These are phyloP conservation scores for Merluccius polli DNA, from an alignment of 2,797 vertebrate genomes.

Conservation along the genomic window DNA sequence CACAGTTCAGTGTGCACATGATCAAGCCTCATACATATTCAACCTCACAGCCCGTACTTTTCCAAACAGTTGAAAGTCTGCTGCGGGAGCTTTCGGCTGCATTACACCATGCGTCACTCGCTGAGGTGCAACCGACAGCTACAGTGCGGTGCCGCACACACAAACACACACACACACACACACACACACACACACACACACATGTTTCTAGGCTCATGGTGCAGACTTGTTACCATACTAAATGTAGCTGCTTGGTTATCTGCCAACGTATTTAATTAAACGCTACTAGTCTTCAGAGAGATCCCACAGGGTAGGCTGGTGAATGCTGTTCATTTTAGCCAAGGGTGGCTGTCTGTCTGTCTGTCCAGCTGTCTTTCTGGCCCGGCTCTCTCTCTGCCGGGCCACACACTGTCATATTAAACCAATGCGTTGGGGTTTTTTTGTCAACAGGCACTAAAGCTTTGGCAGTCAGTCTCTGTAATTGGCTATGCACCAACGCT, in stretches of 20 bases:
- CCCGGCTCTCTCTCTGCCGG: not conserved
- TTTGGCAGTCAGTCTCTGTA: slow-evolving; percentile 56
- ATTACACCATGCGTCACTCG: too few species aligned
- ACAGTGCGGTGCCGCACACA: not conserved
- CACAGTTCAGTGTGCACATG: slow-evolving; percentile 19
- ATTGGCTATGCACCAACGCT: slow-evolving; percentile 66
- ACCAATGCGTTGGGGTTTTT: slow-evolving; percentile 37
- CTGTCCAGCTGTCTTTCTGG: not conserved
- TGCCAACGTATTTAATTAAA: not conserved
- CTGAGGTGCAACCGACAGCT: too few species aligned
- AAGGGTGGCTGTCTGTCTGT: not conserved
- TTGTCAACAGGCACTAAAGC: slow-evolving; percentile 49
- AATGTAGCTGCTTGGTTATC: not conserved
- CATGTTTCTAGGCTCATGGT: too few species aligned
- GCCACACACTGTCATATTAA: not conserved
- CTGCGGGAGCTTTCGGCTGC: not conserved
- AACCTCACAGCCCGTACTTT: slow-evolving; percentile 24
- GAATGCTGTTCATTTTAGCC: not conserved
- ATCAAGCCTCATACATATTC: slow-evolving; percentile 53
- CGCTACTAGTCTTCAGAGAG: not conserved
- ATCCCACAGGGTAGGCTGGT: not conserved
- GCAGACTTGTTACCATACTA: not conserved
- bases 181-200: too few species aligned
- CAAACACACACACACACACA: too few species aligned
- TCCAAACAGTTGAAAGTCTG: slow-evolving; percentile 22